Evolutionary conservation across 2,797 vertebrate genomes (phyloP).

Genomic region (Eleutherodactylus coqui): DNA sequence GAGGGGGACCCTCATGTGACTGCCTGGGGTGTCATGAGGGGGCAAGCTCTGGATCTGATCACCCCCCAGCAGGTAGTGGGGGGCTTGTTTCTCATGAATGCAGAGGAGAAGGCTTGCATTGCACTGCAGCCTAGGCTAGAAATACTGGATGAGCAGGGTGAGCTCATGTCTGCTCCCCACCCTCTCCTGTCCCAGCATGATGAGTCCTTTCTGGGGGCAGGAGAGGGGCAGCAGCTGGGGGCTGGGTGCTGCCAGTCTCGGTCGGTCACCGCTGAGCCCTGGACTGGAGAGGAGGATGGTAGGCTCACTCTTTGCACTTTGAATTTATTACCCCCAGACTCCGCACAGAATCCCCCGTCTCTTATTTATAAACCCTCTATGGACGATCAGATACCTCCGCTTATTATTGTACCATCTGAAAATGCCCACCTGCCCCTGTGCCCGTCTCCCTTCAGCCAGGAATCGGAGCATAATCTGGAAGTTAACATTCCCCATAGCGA

Average conservation of each 20-base stretch:
- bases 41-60: slow-evolving; percentile 33
- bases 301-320: slow-evolving; percentile 5
- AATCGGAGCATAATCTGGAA: neutral
- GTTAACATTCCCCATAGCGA: neutral
- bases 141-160: slow-evolving; percentile 44
- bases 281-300: neutral
- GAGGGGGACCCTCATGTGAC: slow-evolving; percentile 57
- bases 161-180: slow-evolving; percentile 25
- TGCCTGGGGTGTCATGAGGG: slow-evolving; percentile 54
- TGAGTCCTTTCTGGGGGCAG: slow-evolving; percentile 16
- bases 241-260: slow-evolving; percentile 27
- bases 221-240: neutral
- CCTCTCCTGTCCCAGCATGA: slow-evolving; percentile 38
- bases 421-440: slow-evolving; percentile 14
- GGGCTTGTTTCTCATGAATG: slow-evolving; percentile 33
- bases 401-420: neutral
- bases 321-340: slow-evolving; percentile 12
- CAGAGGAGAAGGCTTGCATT: neutral
- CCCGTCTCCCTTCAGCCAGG: neutral
- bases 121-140: slow-evolving; percentile 20
- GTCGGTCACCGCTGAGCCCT: neutral
- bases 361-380: neutral
- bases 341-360: neutral
- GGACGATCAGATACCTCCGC: slow-evolving; percentile 4
- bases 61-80: slow-evolving; percentile 38